phyloP scores from a whole-genome alignment of 2,113 vertebrate genomes.

The Xenopus tropicalis region DNA sequence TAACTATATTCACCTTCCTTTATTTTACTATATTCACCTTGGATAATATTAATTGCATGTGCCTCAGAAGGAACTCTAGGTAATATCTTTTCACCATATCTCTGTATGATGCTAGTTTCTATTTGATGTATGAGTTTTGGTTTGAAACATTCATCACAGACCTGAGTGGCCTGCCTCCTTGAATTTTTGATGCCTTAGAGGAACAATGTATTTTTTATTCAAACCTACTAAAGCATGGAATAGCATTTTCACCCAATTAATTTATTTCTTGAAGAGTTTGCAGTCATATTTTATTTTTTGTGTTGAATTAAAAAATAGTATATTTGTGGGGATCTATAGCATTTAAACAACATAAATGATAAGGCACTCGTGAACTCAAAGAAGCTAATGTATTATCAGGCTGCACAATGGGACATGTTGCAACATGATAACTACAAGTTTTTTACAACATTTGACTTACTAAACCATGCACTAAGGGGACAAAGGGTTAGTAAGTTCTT shows the following conservation, averaged over 20 bases:
- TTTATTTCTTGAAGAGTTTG: neutral
- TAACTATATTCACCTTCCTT: neutral
- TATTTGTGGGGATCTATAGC: too few species aligned
- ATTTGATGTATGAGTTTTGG: conserved; percentile 10
- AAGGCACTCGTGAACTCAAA: too few species aligned
- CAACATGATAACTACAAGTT: too few species aligned
- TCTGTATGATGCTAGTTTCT: conserved; percentile 9
- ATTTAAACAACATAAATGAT: too few species aligned
- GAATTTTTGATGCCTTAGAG: conserved; percentile 23
- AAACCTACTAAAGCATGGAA: conserved; percentile 16
- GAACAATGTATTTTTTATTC: conserved; percentile 16
- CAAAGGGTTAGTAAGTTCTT: too few species aligned
- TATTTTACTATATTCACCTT: neutral
- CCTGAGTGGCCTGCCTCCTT: conserved; percentile 8
- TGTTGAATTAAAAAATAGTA: too few species aligned
- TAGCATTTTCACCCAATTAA: neutral
- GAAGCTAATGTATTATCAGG: too few species aligned
- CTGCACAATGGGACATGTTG: too few species aligned
- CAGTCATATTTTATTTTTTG: too few species aligned
- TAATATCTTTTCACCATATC: neutral
- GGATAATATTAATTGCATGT: neutral
- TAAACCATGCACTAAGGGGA: too few species aligned
- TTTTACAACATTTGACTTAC: too few species aligned
- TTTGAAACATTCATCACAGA: conserved; percentile 12
- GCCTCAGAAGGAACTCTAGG: neutral